Evolutionary conservation across 2,888 invertebrate genomes (phyloP).

Genomic region (Griposia aprilina): DNA sequence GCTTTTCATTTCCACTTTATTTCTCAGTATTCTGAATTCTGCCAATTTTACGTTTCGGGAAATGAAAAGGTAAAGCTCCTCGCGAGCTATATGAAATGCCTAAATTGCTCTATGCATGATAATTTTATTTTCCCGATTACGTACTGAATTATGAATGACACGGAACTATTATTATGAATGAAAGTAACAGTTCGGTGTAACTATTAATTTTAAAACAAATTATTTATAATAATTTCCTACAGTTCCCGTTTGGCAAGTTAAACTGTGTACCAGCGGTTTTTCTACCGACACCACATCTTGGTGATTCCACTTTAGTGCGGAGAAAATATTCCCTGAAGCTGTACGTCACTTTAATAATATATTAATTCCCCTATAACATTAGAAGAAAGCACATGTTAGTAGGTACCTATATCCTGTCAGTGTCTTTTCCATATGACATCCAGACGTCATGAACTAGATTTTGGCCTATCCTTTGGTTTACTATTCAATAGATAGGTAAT

Average conservation of each 20-base stretch:
- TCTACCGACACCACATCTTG: neutral
- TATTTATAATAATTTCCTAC: neutral
- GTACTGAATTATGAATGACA: neutral
- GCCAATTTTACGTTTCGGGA: too few species aligned
- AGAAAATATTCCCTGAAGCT: neutral
- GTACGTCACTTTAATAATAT: neutral
- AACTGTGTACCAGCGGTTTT: neutral
- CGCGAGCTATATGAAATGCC: neutral
- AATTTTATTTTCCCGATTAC: neutral
- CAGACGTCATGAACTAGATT: neutral
- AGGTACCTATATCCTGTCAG: neutral
- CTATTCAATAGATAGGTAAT: slow-evolving; percentile 32
- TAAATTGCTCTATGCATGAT: neutral
- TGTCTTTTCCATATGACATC: neutral
- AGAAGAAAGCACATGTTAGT: neutral
- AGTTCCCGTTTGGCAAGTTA: neutral
- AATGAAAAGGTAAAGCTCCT: neutral
- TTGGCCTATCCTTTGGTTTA: neutral
- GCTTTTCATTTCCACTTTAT: too few species aligned
- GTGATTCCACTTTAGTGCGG: neutral
- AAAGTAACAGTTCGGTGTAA: neutral
- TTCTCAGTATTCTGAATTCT: too few species aligned
- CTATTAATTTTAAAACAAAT: too few species aligned
- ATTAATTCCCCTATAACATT: neutral
- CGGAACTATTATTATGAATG: neutral